Evolutionary conservation across 2,888 invertebrate species (phyloP), one percentile per base, ranked within the genome.

Genomic region (Andrena praecox): DNA sequence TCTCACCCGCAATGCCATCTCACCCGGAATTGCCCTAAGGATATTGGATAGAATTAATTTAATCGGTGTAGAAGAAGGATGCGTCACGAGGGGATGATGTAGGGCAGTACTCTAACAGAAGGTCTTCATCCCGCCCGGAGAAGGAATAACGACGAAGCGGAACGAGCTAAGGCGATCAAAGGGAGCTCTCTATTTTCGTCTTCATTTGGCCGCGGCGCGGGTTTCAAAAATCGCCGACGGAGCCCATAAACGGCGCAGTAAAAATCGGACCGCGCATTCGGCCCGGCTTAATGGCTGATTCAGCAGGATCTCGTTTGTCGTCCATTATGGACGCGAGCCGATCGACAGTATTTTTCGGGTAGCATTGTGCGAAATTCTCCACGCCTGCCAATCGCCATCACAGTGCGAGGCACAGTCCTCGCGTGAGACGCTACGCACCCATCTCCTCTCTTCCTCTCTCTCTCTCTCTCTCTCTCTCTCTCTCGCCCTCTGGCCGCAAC

Each of bases 351-450:
- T 91, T 90, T 90, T 88, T 81, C 76, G 87, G 74, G 86, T 64
- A 80, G 87, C 87, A 91, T 92, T 92, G 91, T 92, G 85, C 89
- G 80, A 82, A 82, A 92, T 92, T 91, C 87, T 91, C 90, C 91
- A 92, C 91, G 92, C 89, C 91, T 92, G 92, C 89, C 92, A 92
- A 91, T 92, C 91, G 89, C 31, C 63, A 50, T 52, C 66, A 33
- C 68, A 27, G 64, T 54, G 10, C 63, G 27, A 29, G n/a, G 33
- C 12, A 31, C 33, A 16, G 48, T 66, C 63, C 54, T 68, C 67
- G 52, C 33, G 67, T 68, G 67, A 54, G 48, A 50, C 64, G 64
- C 64, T 24, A 16, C 54, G 54, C 54, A 54, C 24, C 54, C 54
- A 54, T 42, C 54, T 54, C 20, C 24, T 54, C 42, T 42, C 42